These are phyloP conservation scores for Tubulanus polymorphus DNA, from an alignment of 2,888 invertebrate species.

Conservation along the genomic window DNA sequence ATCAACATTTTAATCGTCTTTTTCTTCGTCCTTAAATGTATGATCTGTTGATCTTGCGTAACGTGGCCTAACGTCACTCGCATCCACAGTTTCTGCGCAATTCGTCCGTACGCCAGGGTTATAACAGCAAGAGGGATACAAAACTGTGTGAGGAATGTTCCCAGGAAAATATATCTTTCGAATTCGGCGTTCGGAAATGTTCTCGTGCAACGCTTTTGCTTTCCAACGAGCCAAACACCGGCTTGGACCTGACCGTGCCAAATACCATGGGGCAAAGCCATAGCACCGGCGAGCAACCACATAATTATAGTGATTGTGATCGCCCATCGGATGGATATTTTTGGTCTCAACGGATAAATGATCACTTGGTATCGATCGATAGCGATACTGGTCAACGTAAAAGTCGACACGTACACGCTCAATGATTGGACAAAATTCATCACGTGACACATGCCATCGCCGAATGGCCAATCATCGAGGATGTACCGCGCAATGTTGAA, in stretches of 20 bases:
- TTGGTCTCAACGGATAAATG: slow-evolving; percentile 51
- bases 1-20: slow-evolving; percentile 56
- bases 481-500: slow-evolving; percentile 53
- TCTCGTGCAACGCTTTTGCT: slow-evolving; percentile 42
- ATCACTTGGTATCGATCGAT: slow-evolving; percentile 54
- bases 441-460: slow-evolving; percentile 51
- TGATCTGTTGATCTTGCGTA: slow-evolving; percentile 50
- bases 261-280: slow-evolving; percentile 53
- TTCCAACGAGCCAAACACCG: slow-evolving; percentile 22
- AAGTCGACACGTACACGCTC: slow-evolving; percentile 54
- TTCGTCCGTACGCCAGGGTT: slow-evolving; percentile 50
- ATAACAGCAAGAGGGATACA: slow-evolving; percentile 52
- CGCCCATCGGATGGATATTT: slow-evolving; percentile 49
- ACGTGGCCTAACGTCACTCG: slow-evolving; percentile 49
- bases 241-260: slow-evolving; percentile 35
- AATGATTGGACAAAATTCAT: slow-evolving; percentile 54
- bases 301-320: slow-evolving; percentile 43
- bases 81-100: slow-evolving; percentile 45
- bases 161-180: slow-evolving; percentile 48
- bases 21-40: slow-evolving; percentile 48
- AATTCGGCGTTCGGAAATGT: slow-evolving; percentile 41
- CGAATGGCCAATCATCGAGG: slow-evolving; percentile 55
- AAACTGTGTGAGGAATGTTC: slow-evolving; percentile 53
- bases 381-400: slow-evolving; percentile 55
- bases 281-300: slow-evolving; percentile 45